Conservation (phyloP, 2,888 invertebrate genomes). For the Pegoplata infirma region DNA sequence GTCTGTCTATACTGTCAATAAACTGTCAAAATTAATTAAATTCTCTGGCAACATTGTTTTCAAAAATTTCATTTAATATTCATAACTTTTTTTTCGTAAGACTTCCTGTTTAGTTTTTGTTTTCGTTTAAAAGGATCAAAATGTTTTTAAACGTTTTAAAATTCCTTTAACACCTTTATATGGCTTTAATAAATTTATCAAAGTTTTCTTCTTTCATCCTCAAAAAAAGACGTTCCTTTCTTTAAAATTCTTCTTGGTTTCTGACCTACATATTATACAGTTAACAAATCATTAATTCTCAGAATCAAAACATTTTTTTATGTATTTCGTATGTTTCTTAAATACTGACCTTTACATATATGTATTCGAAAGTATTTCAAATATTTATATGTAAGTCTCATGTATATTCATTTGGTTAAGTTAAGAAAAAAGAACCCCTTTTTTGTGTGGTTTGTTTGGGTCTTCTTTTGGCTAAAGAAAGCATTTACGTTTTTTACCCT, state of each 20-base stretch:
- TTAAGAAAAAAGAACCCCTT: not conserved
- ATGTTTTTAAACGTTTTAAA: conserved; percentile 25
- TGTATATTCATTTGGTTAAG: not conserved
- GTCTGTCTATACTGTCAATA: conserved; percentile 46
- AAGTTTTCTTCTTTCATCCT: conserved; percentile 19
- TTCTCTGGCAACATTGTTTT: not conserved
- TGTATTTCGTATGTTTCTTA: not conserved
- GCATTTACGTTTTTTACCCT: not conserved
- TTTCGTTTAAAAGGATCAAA: conserved; percentile 18
- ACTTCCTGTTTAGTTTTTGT: conserved; percentile 13
- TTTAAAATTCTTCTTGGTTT: conserved; percentile 22
- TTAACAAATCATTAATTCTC: conserved; percentile 50
- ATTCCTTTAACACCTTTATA: conserved; percentile 48
- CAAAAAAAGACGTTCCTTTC: conserved; percentile 23
- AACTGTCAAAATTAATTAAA: conserved; percentile 53
- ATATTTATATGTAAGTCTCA: not conserved
- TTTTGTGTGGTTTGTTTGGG: not conserved
- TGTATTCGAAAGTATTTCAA: not conserved
- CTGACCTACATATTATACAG: conserved; percentile 56
- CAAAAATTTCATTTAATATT: not conserved
- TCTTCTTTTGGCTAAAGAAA: not conserved
- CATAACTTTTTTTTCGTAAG: not conserved
- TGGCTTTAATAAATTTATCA: conserved; percentile 37
- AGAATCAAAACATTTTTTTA: conserved; percentile 41
- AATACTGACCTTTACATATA: conserved; percentile 44